phyloP scores from a whole-genome alignment of 2,888 invertebrate species.

The Dynastes grantii region DNA sequence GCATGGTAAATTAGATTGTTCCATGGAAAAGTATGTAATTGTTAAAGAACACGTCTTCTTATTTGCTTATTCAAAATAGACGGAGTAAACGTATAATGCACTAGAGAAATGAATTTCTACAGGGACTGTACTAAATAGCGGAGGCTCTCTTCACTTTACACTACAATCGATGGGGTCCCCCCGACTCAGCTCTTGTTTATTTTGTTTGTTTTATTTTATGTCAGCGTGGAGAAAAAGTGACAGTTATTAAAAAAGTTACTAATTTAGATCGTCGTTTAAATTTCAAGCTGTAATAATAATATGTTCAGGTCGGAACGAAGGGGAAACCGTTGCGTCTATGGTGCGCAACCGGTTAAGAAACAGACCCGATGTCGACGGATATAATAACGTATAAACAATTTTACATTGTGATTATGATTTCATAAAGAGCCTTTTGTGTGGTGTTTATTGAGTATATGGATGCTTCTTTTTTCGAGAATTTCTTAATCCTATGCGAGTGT shows the following conservation, averaged over 20 bases:
- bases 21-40: no score
- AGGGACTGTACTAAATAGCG: no score
- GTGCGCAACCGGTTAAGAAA: constrained; percentile 24
- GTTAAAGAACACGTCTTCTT: no score
- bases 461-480: constrained; percentile 23
- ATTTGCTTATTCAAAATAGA: no score
- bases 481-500: constrained; percentile 23
- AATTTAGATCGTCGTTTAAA: constrained; percentile 45
- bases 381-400: constrained; percentile 43
- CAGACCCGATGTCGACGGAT: constrained; percentile 37
- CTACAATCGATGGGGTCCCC: neutral
- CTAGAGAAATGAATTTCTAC: no score
- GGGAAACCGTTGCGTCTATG: constrained; percentile 28
- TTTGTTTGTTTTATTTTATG: constrained; percentile 51
- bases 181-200: constrained; percentile 30
- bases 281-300: constrained; percentile 48
- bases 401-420: constrained; percentile 44
- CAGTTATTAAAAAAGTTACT: constrained; percentile 49
- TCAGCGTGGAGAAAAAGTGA: constrained; percentile 48
- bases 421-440: constrained; percentile 41
- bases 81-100: no score
- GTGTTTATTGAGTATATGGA: constrained; percentile 41
- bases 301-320: constrained; percentile 17
- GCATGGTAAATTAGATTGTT: no score
- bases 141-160: no score